Base-by-base conservation (phyloP, 2,797 vertebrate genomes). In the Pyrocephalus nanus region DNA sequence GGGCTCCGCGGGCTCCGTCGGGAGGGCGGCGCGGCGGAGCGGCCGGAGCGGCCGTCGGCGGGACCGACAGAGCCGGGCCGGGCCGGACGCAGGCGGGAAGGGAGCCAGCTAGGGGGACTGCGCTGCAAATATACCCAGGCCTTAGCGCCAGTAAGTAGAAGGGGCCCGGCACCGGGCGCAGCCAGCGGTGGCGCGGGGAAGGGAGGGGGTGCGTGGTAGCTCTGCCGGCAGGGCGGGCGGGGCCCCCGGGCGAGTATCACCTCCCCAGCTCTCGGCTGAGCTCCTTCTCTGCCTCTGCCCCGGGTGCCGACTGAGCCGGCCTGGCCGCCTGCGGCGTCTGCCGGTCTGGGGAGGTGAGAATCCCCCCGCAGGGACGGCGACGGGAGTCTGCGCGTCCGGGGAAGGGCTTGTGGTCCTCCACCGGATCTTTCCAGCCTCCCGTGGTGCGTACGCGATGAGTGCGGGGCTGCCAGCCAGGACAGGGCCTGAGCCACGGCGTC, bases 91-190 rank as follows among this genome's bases (percentile, higher is more conserved):
- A 36, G 65, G 72, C 7, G 43, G 83, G 79, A 86, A 82, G 48
- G 67, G 86, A 84, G 14, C 18, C 55, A 5, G 57, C 42, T 50
- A 30, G 26, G 53, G 82, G 81, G 74, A 15, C 55, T 76, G 73
- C 20, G 22, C 34, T 16, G 27, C 81, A 16, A 66, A 62, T 58
- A 38, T 10, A 18, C 66, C 27, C 70, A 21, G 57, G 77, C 61
- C 53, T 58, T 80, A 48, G 65, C 51, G 65, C 61, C 87, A 70
- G 95, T 95, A 62, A 94, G 94, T 90, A 86, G 60, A 43, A 2
- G 40, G 40, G 36, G 62, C 50, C 53, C 40, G 43, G 34, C 70
- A 32, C 13, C 22, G 47, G 38, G 43, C 23, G 45, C 67, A 60
- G 66, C 40, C 67, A 22, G n/a, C 16, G 11, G 42, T 1, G 57